phyloP scores from a whole-genome alignment of 2,113 vertebrate genomes.

The Eupsittula cactorum region DNA sequence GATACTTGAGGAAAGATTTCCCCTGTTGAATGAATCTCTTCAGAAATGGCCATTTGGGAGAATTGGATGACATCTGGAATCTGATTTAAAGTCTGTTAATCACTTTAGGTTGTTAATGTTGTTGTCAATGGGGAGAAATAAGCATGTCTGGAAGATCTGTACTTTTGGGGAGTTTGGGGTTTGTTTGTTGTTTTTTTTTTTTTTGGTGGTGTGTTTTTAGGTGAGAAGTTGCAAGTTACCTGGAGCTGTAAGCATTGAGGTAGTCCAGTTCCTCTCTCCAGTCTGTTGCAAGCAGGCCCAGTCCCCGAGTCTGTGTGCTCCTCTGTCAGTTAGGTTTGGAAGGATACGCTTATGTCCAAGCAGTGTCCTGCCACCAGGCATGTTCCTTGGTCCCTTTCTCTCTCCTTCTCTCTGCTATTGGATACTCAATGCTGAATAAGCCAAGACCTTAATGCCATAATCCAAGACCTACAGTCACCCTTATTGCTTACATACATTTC shows the following conservation, averaged over 20 bases:
- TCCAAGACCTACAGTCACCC: neutral
- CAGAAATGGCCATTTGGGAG: conserved; percentile 12
- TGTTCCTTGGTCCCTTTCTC: neutral
- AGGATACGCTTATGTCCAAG: neutral
- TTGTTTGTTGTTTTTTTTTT: neutral
- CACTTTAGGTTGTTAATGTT: neutral
- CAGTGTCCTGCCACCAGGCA: neutral
- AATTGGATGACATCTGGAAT: conserved; percentile 13
- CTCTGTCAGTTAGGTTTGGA: neutral
- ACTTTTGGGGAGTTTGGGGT: neutral
- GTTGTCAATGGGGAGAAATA: neutral
- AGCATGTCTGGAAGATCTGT: neutral
- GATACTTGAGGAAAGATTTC: neutral
- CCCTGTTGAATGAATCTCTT: neutral
- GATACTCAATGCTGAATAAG: neutral
- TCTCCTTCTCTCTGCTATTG: neutral
- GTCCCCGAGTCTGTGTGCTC: neutral
- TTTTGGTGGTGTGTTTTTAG: neutral
- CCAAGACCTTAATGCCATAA: neutral
- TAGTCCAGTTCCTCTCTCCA: neutral
- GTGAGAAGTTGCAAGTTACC: neutral
- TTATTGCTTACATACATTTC: neutral
- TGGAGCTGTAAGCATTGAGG: neutral
- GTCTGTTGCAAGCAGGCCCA: neutral
- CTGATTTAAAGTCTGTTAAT: conserved; percentile 7